Evolutionary conservation across 2,888 invertebrate species (phyloP).

Genomic region (Allygus modestus): DNA sequence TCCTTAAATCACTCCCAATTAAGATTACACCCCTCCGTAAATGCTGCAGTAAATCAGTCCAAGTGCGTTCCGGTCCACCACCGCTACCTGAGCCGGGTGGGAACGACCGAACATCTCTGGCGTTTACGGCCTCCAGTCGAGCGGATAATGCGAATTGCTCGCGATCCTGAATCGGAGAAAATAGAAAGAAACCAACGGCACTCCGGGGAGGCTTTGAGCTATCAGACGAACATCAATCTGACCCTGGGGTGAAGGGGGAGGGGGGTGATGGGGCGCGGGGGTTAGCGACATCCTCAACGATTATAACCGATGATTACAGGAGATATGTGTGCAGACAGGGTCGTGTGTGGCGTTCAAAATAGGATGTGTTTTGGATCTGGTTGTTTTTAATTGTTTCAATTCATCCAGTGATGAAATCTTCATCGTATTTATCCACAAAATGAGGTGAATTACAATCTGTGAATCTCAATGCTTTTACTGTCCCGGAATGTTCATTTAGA

Average conservation of each 20-base stretch:
- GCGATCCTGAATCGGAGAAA: conserved; percentile 48
- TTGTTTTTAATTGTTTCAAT: too few relatives aligned
- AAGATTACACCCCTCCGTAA: not conserved
- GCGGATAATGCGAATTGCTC: conserved; percentile 61
- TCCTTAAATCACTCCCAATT: not conserved
- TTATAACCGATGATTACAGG: not conserved
- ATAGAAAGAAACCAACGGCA: conserved; percentile 64
- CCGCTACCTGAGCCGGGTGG: conserved; percentile 10
- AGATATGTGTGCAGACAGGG: not conserved
- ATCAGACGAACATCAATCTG: conserved; percentile 64
- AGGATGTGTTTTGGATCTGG: too few relatives aligned
- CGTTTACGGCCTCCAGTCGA: not conserved
- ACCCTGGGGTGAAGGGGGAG: not conserved
- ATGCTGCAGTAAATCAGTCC: not conserved
- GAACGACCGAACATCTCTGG: not conserved
- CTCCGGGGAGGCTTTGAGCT: conserved; percentile 63
- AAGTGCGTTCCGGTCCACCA: not conserved
- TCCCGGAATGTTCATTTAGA: too few relatives aligned
- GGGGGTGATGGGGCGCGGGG: not conserved
- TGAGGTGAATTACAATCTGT: too few relatives aligned
- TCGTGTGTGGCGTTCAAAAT: not conserved
- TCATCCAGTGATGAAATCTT: too few relatives aligned
- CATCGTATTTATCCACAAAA: too few relatives aligned
- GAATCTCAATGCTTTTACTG: too few relatives aligned
- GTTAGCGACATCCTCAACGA: not conserved